phyloP scores from a whole-genome alignment of 2,888 invertebrate species.

The Diaphora mendica region DNA sequence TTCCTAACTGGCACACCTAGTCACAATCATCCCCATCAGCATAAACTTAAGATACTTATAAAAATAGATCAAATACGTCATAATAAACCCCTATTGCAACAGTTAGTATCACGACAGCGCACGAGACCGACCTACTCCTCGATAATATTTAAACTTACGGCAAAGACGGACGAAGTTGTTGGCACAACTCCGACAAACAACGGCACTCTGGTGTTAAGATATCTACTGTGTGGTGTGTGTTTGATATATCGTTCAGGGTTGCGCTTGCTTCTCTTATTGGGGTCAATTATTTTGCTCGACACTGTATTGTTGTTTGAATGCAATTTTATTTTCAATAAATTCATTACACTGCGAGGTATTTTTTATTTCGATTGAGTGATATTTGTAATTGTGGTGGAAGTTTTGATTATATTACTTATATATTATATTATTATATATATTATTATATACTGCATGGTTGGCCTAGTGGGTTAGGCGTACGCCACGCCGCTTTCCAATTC shows the following conservation, averaged over 20 bases:
- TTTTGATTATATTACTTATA: too few species aligned
- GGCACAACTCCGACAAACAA: slow-evolving; percentile 51
- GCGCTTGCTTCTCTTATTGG: slow-evolving; percentile 52
- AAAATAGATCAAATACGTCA: slow-evolving; percentile 44
- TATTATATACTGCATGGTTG: too few species aligned
- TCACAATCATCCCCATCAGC: too few species aligned
- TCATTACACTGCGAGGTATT: background rate
- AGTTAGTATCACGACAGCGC: slow-evolving; percentile 42
- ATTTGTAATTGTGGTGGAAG: background rate
- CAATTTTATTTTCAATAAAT: background rate
- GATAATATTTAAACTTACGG: slow-evolving; percentile 55
- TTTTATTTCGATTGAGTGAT: background rate
- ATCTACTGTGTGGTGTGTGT: slow-evolving; percentile 50
- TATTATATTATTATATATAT: too few species aligned
- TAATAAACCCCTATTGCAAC: slow-evolving; percentile 52
- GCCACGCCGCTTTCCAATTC: too few species aligned
- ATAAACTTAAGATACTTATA: background rate
- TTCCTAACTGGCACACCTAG: too few species aligned
- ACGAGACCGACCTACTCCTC: slow-evolving; percentile 41
- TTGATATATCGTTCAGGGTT: slow-evolving; percentile 56
- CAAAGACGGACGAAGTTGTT: slow-evolving; percentile 47
- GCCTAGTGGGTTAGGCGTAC: too few species aligned
- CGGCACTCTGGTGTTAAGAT: slow-evolving; percentile 49
- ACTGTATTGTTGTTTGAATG: slow-evolving; percentile 38
- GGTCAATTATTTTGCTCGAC: slow-evolving; percentile 53